These are phyloP conservation scores for Hydropsyche betteni DNA, from an alignment of 2,888 invertebrate species.

Conservation along the genomic window DNA sequence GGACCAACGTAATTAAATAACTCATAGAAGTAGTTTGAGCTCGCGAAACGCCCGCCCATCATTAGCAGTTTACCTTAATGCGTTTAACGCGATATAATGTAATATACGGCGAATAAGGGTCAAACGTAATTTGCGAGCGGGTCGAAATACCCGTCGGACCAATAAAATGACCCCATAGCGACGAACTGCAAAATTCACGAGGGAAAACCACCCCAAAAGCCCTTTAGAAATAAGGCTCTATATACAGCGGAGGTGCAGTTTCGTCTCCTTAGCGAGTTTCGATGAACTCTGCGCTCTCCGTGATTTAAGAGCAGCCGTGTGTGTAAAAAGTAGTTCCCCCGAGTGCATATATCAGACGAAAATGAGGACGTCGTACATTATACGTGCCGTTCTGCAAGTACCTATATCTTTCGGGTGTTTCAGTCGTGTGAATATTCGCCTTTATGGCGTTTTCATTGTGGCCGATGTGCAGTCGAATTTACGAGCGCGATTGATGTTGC, in stretches of 20 bases:
- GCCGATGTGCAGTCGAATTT: too few species aligned
- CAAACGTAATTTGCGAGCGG: conserved; percentile 45
- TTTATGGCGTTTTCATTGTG: too few species aligned
- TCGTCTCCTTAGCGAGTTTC: conserved; percentile 23
- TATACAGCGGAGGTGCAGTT: not conserved
- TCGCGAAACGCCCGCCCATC: conserved; percentile 4
- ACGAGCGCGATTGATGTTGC: too few species aligned
- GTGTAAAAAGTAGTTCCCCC: conserved; percentile 43
- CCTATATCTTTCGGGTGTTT: not conserved
- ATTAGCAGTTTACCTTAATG: conserved; percentile 39
- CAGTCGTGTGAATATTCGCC: not conserved
- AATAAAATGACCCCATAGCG: conserved; percentile 42
- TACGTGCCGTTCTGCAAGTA: conserved; percentile 6
- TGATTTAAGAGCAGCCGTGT: conserved; percentile 42
- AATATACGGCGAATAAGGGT: conserved; percentile 44
- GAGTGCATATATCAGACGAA: conserved; percentile 45
- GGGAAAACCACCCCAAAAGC: not conserved
- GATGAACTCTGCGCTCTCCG: conserved; percentile 36
- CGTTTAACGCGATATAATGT: conserved; percentile 36
- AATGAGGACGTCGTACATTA: conserved; percentile 39
- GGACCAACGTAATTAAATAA: conserved; percentile 21
- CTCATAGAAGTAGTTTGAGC: conserved; percentile 11
- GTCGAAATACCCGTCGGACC: conserved; percentile 44
- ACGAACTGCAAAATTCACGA: not conserved
- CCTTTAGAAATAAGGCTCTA: not conserved